These are phyloP conservation scores for Odontocerum albicorne DNA, from an alignment of 2,888 invertebrate genomes.

Conservation along the genomic window DNA sequence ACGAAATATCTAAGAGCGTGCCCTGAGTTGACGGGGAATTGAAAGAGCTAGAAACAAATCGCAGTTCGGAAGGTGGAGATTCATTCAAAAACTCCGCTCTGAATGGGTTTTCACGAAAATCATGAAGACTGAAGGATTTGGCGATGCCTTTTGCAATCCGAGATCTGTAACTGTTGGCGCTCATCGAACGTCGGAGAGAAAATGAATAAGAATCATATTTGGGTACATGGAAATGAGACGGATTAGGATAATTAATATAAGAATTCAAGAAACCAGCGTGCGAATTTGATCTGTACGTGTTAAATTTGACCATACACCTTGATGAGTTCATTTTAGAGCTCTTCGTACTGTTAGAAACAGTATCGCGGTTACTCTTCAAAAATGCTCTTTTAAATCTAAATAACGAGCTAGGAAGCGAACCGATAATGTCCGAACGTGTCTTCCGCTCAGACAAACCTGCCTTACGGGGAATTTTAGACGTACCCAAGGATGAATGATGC, in stretches of 20 bases:
- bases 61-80: not conserved
- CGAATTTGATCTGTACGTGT: slow-evolving; percentile 45
- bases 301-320: not conserved
- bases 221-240: slow-evolving; percentile 52
- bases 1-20: no score
- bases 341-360: not conserved
- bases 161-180: not conserved
- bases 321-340: not conserved
- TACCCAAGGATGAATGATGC: no score
- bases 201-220: slow-evolving; percentile 22
- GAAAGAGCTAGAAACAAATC: not conserved
- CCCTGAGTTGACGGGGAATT: slow-evolving; percentile 8
- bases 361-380: no score
- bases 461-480: no score
- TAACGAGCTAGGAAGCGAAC: no score
- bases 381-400: no score
- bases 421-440: no score
- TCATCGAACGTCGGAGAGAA: not conserved
- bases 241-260: slow-evolving; percentile 48
- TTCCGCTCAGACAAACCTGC: no score
- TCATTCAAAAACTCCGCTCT: not conserved
- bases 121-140: slow-evolving; percentile 1
- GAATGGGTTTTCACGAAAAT: slow-evolving; percentile 15
- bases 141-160: not conserved
- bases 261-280: slow-evolving; percentile 52